Evolutionary conservation across 2,113 vertebrate species (phyloP).

Genomic region (Scalopus aquaticus): DNA sequence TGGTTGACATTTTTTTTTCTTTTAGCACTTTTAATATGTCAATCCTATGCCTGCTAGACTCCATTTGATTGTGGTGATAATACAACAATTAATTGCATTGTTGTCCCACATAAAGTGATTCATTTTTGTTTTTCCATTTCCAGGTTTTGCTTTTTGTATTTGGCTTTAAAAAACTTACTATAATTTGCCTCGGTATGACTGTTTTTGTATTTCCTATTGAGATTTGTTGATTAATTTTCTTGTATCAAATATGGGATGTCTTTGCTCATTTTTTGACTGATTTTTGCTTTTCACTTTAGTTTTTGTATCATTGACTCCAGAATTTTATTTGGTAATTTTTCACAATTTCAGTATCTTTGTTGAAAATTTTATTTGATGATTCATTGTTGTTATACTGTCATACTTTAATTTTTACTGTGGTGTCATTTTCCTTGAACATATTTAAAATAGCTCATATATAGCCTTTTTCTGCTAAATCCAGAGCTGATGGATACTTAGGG

Average conservation of each 20-base stretch:
- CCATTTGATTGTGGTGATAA: neutral
- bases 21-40: neutral
- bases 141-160: neutral
- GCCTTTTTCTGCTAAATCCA: neutral
- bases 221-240: neutral
- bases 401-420: neutral
- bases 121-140: neutral
- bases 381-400: neutral
- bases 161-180: neutral
- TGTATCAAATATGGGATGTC: neutral
- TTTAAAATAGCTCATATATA: neutral
- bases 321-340: neutral
- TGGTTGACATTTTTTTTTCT: too few species aligned
- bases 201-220: neutral
- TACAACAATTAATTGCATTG: neutral
- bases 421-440: neutral
- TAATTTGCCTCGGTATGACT: neutral
- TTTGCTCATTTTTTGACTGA: neutral
- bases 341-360: neutral
- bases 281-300: neutral
- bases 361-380: neutral
- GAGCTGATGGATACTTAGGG: neutral
- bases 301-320: neutral
- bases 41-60: neutral
- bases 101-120: neutral